Evolutionary conservation across 2,888 invertebrate genomes (phyloP).

Genomic region (Agriopis aurantiaria): DNA sequence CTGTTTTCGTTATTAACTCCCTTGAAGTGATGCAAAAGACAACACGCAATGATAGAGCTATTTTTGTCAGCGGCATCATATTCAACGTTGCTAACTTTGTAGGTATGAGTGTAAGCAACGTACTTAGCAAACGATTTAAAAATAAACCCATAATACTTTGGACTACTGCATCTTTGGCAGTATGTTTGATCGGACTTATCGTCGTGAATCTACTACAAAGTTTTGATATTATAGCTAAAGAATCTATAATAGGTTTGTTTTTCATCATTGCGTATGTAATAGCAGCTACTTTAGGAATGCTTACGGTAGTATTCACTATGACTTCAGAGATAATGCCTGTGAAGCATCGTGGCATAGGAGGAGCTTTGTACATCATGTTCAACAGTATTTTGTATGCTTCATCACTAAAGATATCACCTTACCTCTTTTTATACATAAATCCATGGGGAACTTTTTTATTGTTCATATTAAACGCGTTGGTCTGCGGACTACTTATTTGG

Average conservation of each 20-base stretch:
- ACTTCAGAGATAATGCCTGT: slow-evolving; percentile 43
- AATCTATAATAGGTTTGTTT: slow-evolving; percentile 33
- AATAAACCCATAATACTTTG: slow-evolving; percentile 6
- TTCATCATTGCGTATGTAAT: slow-evolving; percentile 28
- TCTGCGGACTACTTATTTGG: slow-evolving; percentile 36
- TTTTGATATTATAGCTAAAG: slow-evolving; percentile 20
- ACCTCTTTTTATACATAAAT: slow-evolving; percentile 34
- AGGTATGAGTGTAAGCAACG: background rate
- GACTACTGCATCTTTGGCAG: background rate
- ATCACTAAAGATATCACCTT: slow-evolving; percentile 39
- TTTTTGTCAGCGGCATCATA: slow-evolving; percentile 19
- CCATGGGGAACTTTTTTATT: slow-evolving; percentile 40
- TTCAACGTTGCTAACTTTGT: background rate
- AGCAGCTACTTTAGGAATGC: slow-evolving; percentile 27
- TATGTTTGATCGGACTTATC: slow-evolving; percentile 1
- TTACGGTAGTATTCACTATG: slow-evolving; percentile 21
- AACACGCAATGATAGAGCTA: slow-evolving; percentile 20
- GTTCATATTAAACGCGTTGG: slow-evolving; percentile 25
- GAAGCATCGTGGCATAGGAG: slow-evolving; percentile 41
- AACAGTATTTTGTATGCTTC: slow-evolving; percentile 30
- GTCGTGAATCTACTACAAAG: slow-evolving; percentile 16
- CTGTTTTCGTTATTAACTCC: slow-evolving; percentile 25
- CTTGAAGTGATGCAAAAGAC: slow-evolving; percentile 4
- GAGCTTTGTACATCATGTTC: slow-evolving; percentile 32
- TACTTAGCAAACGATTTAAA: slow-evolving; percentile 3